These are phyloP conservation scores for Beroe forskalii DNA, from an alignment of 37 sponge, comb jelly and placozoan species.

Conservation along the genomic window DNA sequence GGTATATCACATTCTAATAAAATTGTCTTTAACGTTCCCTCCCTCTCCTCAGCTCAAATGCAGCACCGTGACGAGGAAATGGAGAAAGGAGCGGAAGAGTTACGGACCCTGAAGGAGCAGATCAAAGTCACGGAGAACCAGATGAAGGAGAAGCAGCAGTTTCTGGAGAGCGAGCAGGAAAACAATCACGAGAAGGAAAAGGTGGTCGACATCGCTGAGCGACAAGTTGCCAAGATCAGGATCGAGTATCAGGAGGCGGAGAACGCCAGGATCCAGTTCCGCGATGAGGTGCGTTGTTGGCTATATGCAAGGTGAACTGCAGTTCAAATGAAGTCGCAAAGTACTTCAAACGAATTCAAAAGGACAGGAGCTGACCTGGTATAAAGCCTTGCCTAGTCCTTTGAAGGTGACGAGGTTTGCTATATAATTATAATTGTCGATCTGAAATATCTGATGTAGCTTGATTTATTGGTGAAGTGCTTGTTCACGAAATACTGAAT, in stretches of 20 bases:
- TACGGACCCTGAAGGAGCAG: slow-evolving; percentile 50
- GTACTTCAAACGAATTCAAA: no score
- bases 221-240: slow-evolving; percentile 76
- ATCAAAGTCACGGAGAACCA: slow-evolving; percentile 59
- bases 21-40: no score
- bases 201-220: slow-evolving; percentile 72
- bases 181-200: slow-evolving; percentile 92
- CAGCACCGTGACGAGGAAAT: slow-evolving; percentile 87
- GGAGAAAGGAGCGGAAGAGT: slow-evolving; percentile 73
- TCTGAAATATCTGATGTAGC: no score
- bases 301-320: no score
- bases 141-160: slow-evolving; percentile 72
- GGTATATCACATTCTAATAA: no score
- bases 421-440: no score
- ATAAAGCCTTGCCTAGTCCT: no score
- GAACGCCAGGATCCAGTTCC: slow-evolving; percentile 74
- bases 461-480: no score
- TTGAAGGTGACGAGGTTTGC: no score
- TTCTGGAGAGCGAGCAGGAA: slow-evolving; percentile 73
- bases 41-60: slow-evolving; percentile 78
- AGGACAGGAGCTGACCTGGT: no score
- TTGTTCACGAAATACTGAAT: no score
- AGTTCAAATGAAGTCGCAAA: no score
- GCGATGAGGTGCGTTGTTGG: slow-evolving; percentile 91
- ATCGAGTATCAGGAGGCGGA: slow-evolving; percentile 84